Evolutionary conservation across 2,888 invertebrate genomes (phyloP).

Genomic region (Mallateleia sp.): DNA sequence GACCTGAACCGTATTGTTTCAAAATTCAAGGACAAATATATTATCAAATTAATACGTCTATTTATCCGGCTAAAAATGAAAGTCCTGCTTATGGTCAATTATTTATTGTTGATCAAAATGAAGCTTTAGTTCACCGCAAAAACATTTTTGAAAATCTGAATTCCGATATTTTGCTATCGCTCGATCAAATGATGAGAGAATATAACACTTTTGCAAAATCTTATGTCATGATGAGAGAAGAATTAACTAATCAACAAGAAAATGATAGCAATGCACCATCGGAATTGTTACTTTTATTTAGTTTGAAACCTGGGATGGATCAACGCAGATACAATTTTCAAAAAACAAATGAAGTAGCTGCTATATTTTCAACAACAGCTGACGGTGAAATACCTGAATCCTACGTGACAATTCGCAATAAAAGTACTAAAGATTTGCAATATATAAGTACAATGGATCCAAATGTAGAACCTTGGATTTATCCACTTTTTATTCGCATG

Average conservation of each 20-base stretch:
- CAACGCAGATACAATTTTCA: conserved; percentile 73
- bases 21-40: no score
- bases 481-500: not conserved
- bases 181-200: conserved; percentile 71
- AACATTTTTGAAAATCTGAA: conserved; percentile 13
- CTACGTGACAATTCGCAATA: no score
- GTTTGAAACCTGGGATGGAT: conserved; percentile 69
- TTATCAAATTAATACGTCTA: no score
- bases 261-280: conserved; percentile 24
- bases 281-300: conserved; percentile 65
- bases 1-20: no score
- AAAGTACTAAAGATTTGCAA: not conserved
- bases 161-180: conserved; percentile 30
- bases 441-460: no score
- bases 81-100: conserved; percentile 68
- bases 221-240: conserved; percentile 74
- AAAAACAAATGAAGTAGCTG: no score
- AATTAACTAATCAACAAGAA: conserved; percentile 39
- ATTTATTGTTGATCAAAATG: conserved; percentile 72
- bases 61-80: conserved; percentile 63
- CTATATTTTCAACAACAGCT: conserved; percentile 71
- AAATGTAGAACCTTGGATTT: no score
- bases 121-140: conserved; percentile 45
- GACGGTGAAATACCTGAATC: conserved; percentile 78
- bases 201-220: conserved; percentile 68